Base-by-base conservation (phyloP, 2,113 vertebrate genomes). In the Gymnorhina tibicen region DNA sequence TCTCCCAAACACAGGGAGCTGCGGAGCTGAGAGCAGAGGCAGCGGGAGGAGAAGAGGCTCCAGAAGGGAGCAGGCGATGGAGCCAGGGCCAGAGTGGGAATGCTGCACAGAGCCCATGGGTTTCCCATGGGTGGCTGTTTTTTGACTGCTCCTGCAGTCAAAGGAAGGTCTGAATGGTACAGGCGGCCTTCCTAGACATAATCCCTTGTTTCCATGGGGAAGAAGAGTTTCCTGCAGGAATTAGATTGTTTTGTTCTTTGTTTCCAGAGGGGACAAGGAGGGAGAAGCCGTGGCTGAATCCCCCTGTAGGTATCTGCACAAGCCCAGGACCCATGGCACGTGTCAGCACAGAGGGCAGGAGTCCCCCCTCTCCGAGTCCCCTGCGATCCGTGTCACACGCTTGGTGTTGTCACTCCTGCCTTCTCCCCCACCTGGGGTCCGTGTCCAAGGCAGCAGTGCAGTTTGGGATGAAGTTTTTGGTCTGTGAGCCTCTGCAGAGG, bases 1-100 rank as follows among this genome's bases (percentile, higher is more conserved):
- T 94, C 97, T 97, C 97, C 93, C 93, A 2, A 96, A 68, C 7
- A 95, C 97, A 37, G 87, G 64, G 37, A 91, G 91, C 91, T 13
- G 83, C 32, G 5, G 73, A 84, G 86, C 79, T 26, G 75, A 6
- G 9, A 55, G 64, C 59, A 30, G 17, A 19, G 41, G 13, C 1
- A 26, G 33, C 11, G 4, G 32, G 22, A 26, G 16, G 50, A 21
- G 17, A 6, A 83, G 53, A 58, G 4, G 74, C 47, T 5, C 18
- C 32, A 26, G 33, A 0, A 13, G 84, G 44, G 68, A 55, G 62
- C 49, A 3, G 32, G 42, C 5, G 12, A 18, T 2, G 26, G 18
- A 41, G 42, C 3, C 28, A 4, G 64, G 68, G 7, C 7, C 46
- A 1, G 69, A 62, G 2, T 11, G 7, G 37, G 21, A 26, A 3